phyloP scores from a whole-genome alignment of 2,888 invertebrate species.

The Amblyteles armatorius region DNA sequence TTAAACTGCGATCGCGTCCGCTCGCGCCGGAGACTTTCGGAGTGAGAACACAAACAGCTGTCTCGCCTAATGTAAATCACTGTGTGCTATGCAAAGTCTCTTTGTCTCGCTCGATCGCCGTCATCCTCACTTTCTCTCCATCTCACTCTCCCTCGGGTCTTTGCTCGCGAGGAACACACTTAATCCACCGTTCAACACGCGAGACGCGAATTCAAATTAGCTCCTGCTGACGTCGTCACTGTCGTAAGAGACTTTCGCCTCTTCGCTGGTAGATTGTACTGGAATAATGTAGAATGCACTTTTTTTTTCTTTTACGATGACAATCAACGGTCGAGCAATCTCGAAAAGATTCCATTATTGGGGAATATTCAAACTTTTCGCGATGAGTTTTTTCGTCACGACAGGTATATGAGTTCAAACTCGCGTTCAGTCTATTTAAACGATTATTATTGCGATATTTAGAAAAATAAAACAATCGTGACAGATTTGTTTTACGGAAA shows the following conservation, averaged over 20 bases:
- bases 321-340: background rate
- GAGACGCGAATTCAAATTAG: slow-evolving; percentile 64
- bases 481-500: too few species aligned
- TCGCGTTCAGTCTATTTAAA: too few species aligned
- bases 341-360: background rate
- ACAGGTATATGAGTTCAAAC: background rate
- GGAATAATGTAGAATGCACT: slow-evolving; percentile 16
- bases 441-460: too few species aligned
- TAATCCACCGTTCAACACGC: slow-evolving; percentile 64
- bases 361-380: background rate
- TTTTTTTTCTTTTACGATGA: background rate
- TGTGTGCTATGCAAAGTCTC: slow-evolving; percentile 73
- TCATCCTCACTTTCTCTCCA: slow-evolving; percentile 33
- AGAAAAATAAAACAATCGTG: too few species aligned
- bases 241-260: slow-evolving; percentile 35
- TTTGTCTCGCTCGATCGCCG: slow-evolving; percentile 58
- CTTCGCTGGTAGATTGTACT: background rate
- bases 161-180: slow-evolving; percentile 49
- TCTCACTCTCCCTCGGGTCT: slow-evolving; percentile 42
- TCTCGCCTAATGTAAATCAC: slow-evolving; percentile 76
- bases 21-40: slow-evolving; percentile 50
- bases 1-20: slow-evolving; percentile 45
- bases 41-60: slow-evolving; percentile 75
- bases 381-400: background rate
- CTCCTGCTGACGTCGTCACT: slow-evolving; percentile 55